Evolutionary conservation across 1,140 invertebrate species (phyloP).

Genomic region (Portunus trituberculatus): DNA sequence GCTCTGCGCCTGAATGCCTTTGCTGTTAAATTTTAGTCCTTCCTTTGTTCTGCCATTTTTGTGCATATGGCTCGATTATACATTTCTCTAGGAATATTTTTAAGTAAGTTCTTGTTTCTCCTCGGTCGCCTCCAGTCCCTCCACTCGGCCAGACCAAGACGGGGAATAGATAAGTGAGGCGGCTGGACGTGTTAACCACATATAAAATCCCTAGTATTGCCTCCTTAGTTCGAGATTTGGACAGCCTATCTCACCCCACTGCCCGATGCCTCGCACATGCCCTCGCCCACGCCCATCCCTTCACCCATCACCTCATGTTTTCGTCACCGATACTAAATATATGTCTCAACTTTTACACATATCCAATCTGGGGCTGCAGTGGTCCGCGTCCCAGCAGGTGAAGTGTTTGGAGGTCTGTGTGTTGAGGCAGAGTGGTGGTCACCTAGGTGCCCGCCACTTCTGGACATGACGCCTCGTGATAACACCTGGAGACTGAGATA

Average conservation of each 20-base stretch:
- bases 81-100: background rate
- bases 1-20: background rate
- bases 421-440: background rate
- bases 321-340: too few relatives aligned
- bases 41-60: background rate
- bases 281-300: background rate
- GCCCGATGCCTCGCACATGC: background rate
- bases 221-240: background rate
- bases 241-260: background rate
- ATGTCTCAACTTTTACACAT: background rate
- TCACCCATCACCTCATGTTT: background rate
- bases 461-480: constrained; percentile 45
- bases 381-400: too few relatives aligned
- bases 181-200: background rate
- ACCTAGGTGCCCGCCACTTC: background rate
- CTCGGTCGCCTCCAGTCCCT: background rate
- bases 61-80: background rate
- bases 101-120: background rate
- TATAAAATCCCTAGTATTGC: background rate
- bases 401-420: background rate
- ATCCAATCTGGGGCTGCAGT: background rate
- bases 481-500: constrained; percentile 28
- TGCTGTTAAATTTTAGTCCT: background rate
- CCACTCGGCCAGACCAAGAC: background rate
- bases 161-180: background rate